A percentile compares a stretch with the other conserved stretches of the same genome.
Evolutionary conservation across 2,797 vertebrate genomes (phyloP).

Genomic region (Amphiprion clarkii): DNA sequence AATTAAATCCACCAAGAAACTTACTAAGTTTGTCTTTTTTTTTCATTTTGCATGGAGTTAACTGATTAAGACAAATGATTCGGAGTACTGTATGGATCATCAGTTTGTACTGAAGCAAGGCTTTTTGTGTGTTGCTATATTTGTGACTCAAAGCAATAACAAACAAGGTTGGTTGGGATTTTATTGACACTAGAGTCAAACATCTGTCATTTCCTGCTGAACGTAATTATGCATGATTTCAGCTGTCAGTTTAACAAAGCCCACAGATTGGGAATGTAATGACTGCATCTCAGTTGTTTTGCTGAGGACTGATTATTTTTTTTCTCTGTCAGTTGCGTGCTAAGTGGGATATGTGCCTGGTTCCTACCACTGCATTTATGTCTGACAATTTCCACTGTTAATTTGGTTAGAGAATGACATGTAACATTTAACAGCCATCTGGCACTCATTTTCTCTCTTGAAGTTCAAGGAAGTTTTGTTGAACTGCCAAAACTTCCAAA

Average conservation of each 20-base stretch:
- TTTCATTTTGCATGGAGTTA: no score
- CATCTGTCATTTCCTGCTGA: constrained; percentile 46
- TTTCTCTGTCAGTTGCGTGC: neutral
- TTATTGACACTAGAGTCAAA: constrained; percentile 32
- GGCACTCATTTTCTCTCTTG: constrained; percentile 46
- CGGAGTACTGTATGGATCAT: neutral
- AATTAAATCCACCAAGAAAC: no score
- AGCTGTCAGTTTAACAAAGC: constrained; percentile 53
- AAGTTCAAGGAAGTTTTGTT: constrained; percentile 50
- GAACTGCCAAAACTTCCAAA: constrained; percentile 45
- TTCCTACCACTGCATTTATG: constrained; percentile 5
- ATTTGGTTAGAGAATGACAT: constrained; percentile 55
- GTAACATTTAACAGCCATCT: constrained; percentile 68
- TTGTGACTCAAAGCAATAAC: neutral
- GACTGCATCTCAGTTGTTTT: constrained; percentile 39
- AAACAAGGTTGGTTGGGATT: constrained; percentile 17
- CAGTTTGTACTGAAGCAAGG: neutral
- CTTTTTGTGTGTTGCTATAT: constrained; percentile 5
- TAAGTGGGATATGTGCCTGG: constrained; percentile 14
- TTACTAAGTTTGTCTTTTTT: no score
- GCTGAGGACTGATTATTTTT: constrained; percentile 2
- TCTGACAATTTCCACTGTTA: constrained; percentile 47
- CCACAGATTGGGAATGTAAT: constrained; percentile 34
- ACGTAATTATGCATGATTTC: constrained; percentile 49
- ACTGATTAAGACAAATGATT: no score